Percentiles rank a stretch among this genome's conserved stretches.
Evolutionary conservation across 2,113 vertebrate species (phyloP).

Genomic region (Haemorhous mexicanus): DNA sequence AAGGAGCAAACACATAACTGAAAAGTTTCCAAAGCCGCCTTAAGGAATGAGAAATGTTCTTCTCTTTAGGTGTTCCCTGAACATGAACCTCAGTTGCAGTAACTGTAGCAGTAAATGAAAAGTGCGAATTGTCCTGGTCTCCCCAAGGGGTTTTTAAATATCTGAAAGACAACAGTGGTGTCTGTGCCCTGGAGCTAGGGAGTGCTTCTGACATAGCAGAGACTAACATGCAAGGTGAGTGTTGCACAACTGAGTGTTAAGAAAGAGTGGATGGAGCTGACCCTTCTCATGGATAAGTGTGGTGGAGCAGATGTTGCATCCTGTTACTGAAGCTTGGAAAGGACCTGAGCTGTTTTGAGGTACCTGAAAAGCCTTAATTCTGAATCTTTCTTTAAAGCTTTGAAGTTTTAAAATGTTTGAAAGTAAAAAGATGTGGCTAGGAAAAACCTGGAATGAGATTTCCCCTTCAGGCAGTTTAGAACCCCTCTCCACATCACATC

Average conservation of each 20-base stretch:
- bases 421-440: not conserved
- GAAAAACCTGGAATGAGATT: not conserved
- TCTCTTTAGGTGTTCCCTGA: not conserved
- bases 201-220: not conserved
- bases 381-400: not conserved
- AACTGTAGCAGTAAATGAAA: not conserved
- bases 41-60: not conserved
- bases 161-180: not conserved
- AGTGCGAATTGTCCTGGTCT: not conserved
- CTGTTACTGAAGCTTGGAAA: not conserved
- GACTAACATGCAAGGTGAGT: not conserved
- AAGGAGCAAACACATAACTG: not conserved
- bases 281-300: not conserved
- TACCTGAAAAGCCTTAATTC: not conserved
- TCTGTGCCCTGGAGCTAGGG: not conserved
- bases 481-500: not conserved
- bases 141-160: not conserved
- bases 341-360: not conserved
- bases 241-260: not conserved
- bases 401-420: not conserved
- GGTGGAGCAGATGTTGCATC: not conserved
- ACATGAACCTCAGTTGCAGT: not conserved
- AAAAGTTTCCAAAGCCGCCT: not conserved
- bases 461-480: not conserved
- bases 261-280: not conserved